Conservation (phyloP, 30 jellyfish, hydroid and myxozoan species). For the Chrysaora quinquecirrha region DNA sequence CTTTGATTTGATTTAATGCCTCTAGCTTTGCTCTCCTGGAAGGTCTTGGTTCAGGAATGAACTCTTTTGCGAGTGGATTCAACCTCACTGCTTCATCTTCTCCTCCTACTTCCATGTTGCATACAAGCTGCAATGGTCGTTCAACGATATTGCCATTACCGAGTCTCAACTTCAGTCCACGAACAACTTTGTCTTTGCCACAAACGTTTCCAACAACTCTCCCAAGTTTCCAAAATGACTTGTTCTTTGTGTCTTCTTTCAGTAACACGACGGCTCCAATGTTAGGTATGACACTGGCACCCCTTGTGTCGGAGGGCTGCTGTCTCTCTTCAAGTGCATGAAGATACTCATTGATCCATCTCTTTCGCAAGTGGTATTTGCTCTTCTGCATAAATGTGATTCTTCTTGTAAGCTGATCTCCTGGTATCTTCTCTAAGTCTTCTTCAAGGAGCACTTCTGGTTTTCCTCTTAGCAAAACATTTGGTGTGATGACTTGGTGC, state of each 20-base stretch:
- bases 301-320: background rate
- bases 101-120: conserved; percentile 42
- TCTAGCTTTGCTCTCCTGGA: conserved; percentile 2
- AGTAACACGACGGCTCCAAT: conserved; percentile 48
- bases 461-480: conserved; percentile 24
- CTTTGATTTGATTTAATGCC: conserved; percentile 13
- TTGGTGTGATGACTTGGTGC: conserved; percentile 37
- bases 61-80: conserved; percentile 19
- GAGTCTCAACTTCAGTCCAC: conserved; percentile 44
- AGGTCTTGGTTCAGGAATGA: conserved; percentile 17
- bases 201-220: conserved; percentile 7
- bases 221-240: conserved; percentile 50
- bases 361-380: conserved; percentile 26
- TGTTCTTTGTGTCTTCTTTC: conserved; percentile 43
- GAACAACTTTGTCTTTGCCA: conserved; percentile 32
- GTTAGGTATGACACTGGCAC: conserved; percentile 1
- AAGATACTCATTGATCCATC: conserved; percentile 51
- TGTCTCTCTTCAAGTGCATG: conserved; percentile 63
- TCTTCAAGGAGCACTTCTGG: conserved; percentile 16
- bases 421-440: conserved; percentile 24
- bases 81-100: conserved; percentile 8
- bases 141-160: conserved; percentile 65
- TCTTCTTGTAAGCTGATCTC: too few relatives aligned
- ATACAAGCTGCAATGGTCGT: conserved; percentile 58
- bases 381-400: background rate